Evolutionary conservation across 2,113 vertebrate species (phyloP), one percentile per base, ranked within the genome.

Genomic region (Phrynosoma blainvillii): DNA sequence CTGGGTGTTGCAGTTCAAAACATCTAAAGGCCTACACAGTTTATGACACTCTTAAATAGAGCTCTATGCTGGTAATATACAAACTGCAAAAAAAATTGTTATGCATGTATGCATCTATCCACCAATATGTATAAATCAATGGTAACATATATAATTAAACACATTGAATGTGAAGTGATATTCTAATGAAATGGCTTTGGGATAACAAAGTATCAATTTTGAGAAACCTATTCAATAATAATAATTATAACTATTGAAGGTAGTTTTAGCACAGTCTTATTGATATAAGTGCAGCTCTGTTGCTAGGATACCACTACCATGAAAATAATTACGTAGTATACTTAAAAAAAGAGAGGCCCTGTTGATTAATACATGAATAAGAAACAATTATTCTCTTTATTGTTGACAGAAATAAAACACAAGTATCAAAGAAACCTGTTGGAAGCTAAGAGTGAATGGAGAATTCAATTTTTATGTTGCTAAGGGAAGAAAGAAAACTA

Each of bases 301-400:
- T 85, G 88, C 88, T 89, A 77, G 62, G 84, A 77, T 71, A 89
- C 84, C 42, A 85, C 47, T 75, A 40, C 30, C 56, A 68, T 71
- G 74, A 76, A 74, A 89, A 54, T 56, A 85, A 71, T 79, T 36
- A 62, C 71, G 9, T 32, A 8, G 14, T 62, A 5, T n/a, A 59
- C 47, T 71, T 88, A 78, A 84, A 88, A 79, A 32, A 65, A 70
- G n/a, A 25, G 3, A 79, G 6, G 12, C 5, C 4, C 11, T 82
- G 1, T 0, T 89, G 59, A 59, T 7, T 86, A 88, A 88, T 42
- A 62, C 74, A 42, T 36, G 20, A 81, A 13, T 25, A 27, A 6
- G 62, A 40, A 66, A 21, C 20, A 81, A 81, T 36, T 40, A 81
- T 11, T 27, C 30, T 73, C 11, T 23, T 27, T 8, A 23, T 25